Evolutionary conservation across 2,113 vertebrate genomes (phyloP).

Genomic region (Porphyrio hochstetteri): DNA sequence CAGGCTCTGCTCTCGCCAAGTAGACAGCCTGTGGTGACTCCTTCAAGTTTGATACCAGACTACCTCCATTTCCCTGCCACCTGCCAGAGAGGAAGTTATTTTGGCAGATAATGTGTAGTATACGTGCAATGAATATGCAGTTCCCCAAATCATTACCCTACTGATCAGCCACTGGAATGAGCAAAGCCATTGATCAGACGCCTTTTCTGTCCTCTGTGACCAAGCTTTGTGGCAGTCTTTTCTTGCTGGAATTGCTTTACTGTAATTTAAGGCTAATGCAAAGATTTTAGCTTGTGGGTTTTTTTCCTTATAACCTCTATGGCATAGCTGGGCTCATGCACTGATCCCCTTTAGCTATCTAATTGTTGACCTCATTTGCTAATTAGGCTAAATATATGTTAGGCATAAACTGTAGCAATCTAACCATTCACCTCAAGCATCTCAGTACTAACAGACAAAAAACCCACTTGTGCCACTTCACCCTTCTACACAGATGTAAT

Average conservation of each 20-base stretch:
- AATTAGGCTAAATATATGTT: slow-evolving; percentile 31
- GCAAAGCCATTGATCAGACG: background rate
- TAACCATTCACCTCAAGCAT: background rate
- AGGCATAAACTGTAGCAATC: background rate
- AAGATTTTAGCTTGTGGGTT: background rate
- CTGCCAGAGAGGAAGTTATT: background rate
- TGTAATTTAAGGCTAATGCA: background rate
- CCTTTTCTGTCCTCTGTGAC: background rate
- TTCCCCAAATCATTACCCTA: background rate
- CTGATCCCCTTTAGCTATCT: background rate
- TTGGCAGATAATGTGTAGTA: background rate
- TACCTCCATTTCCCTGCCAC: background rate
- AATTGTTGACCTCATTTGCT: slow-evolving; percentile 44
- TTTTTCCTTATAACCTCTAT: background rate
- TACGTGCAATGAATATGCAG: background rate
- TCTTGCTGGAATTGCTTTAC: background rate
- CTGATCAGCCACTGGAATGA: background rate
- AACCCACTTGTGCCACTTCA: background rate
- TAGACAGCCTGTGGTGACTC: background rate
- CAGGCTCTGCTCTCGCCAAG: background rate
- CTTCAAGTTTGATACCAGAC: background rate
- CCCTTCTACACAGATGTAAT: background rate
- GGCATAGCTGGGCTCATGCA: background rate
- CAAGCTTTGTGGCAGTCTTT: background rate
- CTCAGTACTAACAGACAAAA: background rate